Evolutionary conservation across 2,797 vertebrate genomes (phyloP).

Genomic region (Falco biarmicus): DNA sequence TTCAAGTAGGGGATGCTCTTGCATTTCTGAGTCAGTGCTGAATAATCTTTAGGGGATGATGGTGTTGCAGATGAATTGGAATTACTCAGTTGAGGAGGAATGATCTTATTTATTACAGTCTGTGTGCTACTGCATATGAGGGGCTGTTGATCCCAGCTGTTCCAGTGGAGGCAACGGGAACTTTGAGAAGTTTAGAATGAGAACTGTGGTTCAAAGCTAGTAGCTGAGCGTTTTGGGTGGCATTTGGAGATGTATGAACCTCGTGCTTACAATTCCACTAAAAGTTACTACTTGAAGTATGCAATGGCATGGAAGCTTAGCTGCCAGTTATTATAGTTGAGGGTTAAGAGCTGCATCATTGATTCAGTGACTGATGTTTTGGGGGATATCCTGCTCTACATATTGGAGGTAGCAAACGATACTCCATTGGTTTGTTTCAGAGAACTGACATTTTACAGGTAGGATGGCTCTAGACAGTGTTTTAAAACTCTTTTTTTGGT

Average conservation of each 20-base stretch:
- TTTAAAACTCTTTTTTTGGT: background rate
- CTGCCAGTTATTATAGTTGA: background rate
- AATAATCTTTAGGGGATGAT: background rate
- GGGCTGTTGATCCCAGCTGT: background rate
- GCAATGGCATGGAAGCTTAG: background rate
- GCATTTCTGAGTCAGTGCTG: background rate
- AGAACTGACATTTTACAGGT: background rate
- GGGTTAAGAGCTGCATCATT: background rate
- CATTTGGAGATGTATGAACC: background rate
- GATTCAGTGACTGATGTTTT: background rate
- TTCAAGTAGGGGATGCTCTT: background rate
- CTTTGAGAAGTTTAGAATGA: background rate
- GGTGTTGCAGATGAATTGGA: background rate
- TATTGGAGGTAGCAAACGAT: background rate
- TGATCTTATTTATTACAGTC: background rate
- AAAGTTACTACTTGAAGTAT: background rate
- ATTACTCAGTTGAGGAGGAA: background rate
- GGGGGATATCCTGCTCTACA: background rate
- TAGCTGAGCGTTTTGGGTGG: background rate
- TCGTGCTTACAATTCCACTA: background rate
- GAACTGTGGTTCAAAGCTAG: background rate
- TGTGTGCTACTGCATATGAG: accelerated
- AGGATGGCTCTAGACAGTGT: background rate
- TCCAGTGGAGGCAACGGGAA: background rate
- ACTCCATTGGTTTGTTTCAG: background rate